phyloP scores from a whole-genome alignment of 2,888 invertebrate genomes.

The Petrolisthes manimaculis region DNA sequence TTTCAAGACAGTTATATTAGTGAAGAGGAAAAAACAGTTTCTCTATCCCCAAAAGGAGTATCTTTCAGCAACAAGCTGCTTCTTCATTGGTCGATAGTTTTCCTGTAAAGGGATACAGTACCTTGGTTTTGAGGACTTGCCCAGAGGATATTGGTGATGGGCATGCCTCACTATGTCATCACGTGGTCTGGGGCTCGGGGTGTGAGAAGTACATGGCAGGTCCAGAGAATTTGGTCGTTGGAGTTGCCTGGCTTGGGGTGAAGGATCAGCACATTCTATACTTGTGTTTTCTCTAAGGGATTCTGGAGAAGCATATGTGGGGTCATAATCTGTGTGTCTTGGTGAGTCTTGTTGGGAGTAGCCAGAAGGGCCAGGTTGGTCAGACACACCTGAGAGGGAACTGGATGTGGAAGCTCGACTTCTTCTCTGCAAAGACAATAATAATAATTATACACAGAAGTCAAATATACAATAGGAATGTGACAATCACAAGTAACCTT shows the following conservation, averaged over 20 bases:
- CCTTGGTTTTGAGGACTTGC: slow-evolving; percentile 52
- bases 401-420: slow-evolving; percentile 23
- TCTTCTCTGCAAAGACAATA: slow-evolving; percentile 10
- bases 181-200: neutral
- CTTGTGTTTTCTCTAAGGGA: slow-evolving; percentile 10
- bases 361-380: slow-evolving; percentile 41
- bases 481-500: no score
- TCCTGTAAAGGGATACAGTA: neutral
- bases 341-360: slow-evolving; percentile 19
- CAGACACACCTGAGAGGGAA: slow-evolving; percentile 20
- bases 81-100: no score
- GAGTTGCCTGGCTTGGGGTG: slow-evolving; percentile 27
- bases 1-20: no score
- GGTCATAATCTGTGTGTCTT: slow-evolving; percentile 19
- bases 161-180: slow-evolving; percentile 10
- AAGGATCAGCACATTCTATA: slow-evolving; percentile 9
- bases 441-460: neutral
- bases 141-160: slow-evolving; percentile 29
- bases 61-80: no score
- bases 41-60: no score
- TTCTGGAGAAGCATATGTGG: slow-evolving; percentile 40
- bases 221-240: slow-evolving; percentile 53
- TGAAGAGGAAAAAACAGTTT: no score
- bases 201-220: slow-evolving; percentile 31
- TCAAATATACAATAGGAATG: no score